Evolutionary conservation across 2,797 vertebrate genomes (phyloP).

Genomic region (Rhynchotus rufescens): DNA sequence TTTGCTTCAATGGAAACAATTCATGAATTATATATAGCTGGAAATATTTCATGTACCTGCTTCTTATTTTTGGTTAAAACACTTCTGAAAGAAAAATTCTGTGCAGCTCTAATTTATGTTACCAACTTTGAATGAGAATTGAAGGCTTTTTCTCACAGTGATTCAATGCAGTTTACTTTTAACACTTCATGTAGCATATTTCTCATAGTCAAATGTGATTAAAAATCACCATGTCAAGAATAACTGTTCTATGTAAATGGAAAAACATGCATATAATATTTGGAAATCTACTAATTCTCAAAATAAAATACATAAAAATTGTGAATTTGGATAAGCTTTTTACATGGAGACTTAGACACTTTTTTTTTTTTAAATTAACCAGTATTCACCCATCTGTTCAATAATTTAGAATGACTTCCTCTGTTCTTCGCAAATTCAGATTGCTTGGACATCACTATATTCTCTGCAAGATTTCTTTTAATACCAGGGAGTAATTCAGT

Average conservation of each 20-base stretch:
- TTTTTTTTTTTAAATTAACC: background rate
- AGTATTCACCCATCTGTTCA: background rate
- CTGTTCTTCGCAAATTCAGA: slow-evolving; percentile 11
- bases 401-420: background rate
- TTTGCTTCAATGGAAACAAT: background rate
- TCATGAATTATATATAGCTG: background rate
- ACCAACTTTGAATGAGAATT: background rate
- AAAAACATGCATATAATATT: background rate
- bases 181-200: background rate
- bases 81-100: background rate
- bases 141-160: background rate
- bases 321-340: slow-evolving; percentile 1
- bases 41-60: background rate
- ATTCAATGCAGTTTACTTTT: slow-evolving; percentile 9
- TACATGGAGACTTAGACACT: background rate
- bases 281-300: background rate
- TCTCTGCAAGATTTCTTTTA: slow-evolving; percentile 15
- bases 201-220: background rate
- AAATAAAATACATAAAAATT: background rate
- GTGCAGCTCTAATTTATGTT: background rate
- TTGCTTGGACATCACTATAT: background rate
- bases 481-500: background rate
- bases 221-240: background rate
- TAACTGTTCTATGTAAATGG: background rate
- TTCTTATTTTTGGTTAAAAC: background rate